phyloP scores from a whole-genome alignment of 1,140 invertebrate species.

The Heterodera carotae region DNA sequence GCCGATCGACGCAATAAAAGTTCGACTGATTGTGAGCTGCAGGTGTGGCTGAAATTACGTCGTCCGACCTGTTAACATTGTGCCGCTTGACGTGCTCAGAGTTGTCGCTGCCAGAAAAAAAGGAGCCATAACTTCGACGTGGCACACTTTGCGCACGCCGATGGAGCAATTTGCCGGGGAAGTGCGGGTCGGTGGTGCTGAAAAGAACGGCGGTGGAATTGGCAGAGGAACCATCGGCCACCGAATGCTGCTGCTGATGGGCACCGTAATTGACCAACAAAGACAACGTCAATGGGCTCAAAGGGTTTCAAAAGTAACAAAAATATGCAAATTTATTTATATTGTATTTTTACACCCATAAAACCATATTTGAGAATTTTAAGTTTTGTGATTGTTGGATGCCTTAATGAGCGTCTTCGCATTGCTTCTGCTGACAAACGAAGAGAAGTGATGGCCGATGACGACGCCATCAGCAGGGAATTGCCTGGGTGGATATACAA shows the following conservation, averaged over 20 bases:
- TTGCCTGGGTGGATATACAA: no score
- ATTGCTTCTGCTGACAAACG: not conserved
- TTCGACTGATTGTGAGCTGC: not conserved
- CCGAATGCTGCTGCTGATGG: not conserved
- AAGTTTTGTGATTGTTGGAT: not conserved
- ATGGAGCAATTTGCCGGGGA: slow-evolving; percentile 12
- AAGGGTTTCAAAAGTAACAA: no score
- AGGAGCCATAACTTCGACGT: not conserved
- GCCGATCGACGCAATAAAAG: slow-evolving; percentile 28
- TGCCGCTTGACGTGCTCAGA: slow-evolving; percentile 22
- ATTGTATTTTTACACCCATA: no score
- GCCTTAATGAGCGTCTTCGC: slow-evolving; percentile 5
- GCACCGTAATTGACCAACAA: slow-evolving; percentile 42
- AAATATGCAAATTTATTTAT: no score
- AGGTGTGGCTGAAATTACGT: not conserved
- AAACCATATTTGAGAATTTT: slow-evolving; percentile 20
- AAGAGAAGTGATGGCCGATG: not conserved
- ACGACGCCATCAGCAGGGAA: not conserved
- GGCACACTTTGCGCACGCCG: slow-evolving; percentile 2
- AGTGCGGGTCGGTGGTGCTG: slow-evolving; percentile 13
- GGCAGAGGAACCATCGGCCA: not conserved
- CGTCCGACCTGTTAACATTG: slow-evolving; percentile 25
- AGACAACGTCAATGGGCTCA: slow-evolving; percentile 41
- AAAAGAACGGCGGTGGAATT: not conserved
- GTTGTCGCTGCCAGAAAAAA: slow-evolving; percentile 10